Conservation (phyloP, 1,140 invertebrate genomes). For the Linepithema humile region DNA sequence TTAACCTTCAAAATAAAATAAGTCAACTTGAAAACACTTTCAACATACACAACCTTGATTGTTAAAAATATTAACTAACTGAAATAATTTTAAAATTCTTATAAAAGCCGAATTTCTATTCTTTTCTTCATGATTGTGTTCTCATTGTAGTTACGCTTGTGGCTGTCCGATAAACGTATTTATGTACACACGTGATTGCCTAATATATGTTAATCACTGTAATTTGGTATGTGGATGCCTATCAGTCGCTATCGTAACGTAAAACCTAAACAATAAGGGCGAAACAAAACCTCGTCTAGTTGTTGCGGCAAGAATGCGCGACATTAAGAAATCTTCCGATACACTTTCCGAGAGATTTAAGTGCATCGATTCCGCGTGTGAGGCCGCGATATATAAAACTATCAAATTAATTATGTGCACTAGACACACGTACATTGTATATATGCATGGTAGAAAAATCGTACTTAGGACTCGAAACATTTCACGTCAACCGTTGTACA, state of each 20-base stretch:
- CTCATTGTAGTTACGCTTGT: neutral
- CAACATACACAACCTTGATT: neutral
- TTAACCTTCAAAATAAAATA: slow-evolving; percentile 1
- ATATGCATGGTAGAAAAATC: slow-evolving; percentile 25
- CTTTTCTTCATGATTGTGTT: neutral
- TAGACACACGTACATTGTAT: slow-evolving; percentile 39
- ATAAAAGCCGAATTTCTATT: neutral
- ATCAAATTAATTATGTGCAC: slow-evolving; percentile 34
- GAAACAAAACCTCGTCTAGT: slow-evolving; percentile 32
- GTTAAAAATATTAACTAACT: slow-evolving; percentile 3
- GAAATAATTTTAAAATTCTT: neutral
- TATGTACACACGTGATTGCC: slow-evolving; percentile 12
- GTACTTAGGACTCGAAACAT: neutral
- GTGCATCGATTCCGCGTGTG: slow-evolving; percentile 20
- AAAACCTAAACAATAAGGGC: slow-evolving; percentile 6
- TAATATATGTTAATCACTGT: slow-evolving; percentile 54
- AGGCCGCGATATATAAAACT: slow-evolving; percentile 18
- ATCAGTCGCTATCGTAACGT: slow-evolving; percentile 12
- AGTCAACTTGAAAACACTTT: neutral
- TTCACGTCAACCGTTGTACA: neutral
- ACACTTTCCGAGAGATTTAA: neutral
- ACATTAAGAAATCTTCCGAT: slow-evolving; percentile 9
- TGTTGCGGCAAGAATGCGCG: neutral
- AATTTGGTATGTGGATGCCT: slow-evolving; percentile 54
- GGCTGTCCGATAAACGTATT: neutral